phyloP scores from a whole-genome alignment of 1,140 invertebrate species.

The Bombus consobrinus region DNA sequence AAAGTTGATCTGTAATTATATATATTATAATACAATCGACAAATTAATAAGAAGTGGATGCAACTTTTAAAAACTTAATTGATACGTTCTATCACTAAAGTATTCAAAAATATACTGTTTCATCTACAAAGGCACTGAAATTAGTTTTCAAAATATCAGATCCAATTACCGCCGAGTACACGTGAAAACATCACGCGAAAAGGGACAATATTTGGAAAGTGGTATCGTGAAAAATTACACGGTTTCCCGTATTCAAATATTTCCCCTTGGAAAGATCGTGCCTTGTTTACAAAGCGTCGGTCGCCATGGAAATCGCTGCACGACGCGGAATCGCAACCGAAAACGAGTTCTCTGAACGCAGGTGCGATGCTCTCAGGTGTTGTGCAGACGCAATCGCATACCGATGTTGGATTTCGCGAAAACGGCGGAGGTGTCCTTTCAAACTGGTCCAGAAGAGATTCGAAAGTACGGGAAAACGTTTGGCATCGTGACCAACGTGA shows the following conservation, averaged over 20 bases:
- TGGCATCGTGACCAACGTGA: conserved; percentile 68
- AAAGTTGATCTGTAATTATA: no score
- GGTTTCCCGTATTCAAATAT: background rate
- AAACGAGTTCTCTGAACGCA: conserved; percentile 64
- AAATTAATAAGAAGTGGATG: no score
- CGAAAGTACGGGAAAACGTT: conserved; percentile 77
- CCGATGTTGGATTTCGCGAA: conserved; percentile 83
- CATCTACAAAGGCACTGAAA: background rate
- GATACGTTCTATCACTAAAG: no score
- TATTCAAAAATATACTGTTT: background rate
- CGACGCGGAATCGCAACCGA: background rate
- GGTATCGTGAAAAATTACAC: background rate
- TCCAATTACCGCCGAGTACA: background rate
- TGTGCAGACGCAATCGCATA: conserved; percentile 76
- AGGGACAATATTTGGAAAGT: background rate
- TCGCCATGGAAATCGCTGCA: background rate
- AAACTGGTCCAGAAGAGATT: conserved; percentile 79
- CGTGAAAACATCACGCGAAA: background rate
- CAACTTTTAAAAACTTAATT: no score
- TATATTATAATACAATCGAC: no score
- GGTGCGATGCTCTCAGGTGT: conserved; percentile 80
- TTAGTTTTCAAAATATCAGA: background rate
- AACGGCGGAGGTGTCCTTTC: conserved; percentile 83
- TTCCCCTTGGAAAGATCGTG: background rate
- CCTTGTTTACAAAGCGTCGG: conserved; percentile 5